These are phyloP conservation scores for Hormaphis cornu DNA, from an alignment of 1,140 invertebrate species.

Conservation along the genomic window DNA sequence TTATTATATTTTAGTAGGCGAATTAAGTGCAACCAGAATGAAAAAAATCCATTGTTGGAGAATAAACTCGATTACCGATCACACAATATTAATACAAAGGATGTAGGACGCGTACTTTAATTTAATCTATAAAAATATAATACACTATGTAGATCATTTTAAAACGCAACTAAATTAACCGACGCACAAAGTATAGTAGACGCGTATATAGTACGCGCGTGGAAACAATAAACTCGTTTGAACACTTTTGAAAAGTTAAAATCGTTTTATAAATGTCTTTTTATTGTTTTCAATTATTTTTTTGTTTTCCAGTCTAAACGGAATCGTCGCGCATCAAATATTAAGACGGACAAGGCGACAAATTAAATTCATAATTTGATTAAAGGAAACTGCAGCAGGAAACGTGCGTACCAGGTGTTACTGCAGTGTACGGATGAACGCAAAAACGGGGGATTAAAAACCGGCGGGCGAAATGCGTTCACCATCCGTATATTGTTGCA, in stretches of 20 bases:
- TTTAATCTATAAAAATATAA: too few relatives aligned
- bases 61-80: too few relatives aligned
- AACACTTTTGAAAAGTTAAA: background rate
- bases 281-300: background rate
- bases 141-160: too few relatives aligned
- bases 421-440: background rate
- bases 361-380: slow-evolving; percentile 25
- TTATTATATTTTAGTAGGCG: too few relatives aligned
- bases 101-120: too few relatives aligned
- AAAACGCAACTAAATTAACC: too few relatives aligned
- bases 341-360: background rate
- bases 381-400: background rate
- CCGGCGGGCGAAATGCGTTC: background rate
- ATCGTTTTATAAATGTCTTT: background rate
- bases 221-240: too few relatives aligned
- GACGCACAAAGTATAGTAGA: too few relatives aligned
- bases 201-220: too few relatives aligned
- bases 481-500: slow-evolving; percentile 23
- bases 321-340: slow-evolving; percentile 12
- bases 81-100: too few relatives aligned
- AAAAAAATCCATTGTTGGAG: too few relatives aligned
- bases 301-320: background rate
- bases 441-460: slow-evolving; percentile 27
- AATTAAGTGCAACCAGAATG: too few relatives aligned
- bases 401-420: slow-evolving; percentile 26